Percentiles rank a stretch among this genome's conserved stretches.
Evolutionary conservation across 2,888 invertebrate species (phyloP).

Genomic region (Pecten maximus): DNA sequence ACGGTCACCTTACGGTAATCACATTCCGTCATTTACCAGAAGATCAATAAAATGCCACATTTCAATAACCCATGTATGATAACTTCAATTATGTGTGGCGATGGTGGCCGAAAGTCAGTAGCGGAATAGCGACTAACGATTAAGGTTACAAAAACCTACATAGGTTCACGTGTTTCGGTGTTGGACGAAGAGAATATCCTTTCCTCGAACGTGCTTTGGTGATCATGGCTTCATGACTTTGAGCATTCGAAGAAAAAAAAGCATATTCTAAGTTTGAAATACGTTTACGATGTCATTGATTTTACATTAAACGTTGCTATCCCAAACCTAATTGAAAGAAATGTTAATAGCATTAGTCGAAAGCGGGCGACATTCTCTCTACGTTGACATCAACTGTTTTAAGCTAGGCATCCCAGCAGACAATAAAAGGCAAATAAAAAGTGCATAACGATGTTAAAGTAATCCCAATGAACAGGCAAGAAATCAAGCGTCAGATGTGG

Average conservation of each 20-base stretch:
- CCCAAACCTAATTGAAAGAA: neutral
- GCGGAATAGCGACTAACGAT: neutral
- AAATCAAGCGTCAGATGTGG: neutral
- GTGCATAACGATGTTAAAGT: neutral
- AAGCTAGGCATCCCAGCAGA: neutral
- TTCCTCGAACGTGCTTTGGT: neutral
- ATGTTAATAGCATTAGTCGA: neutral
- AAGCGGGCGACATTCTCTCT: neutral
- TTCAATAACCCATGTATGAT: conserved; percentile 28
- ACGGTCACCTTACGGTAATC: conserved; percentile 30
- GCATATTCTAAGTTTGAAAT: neutral
- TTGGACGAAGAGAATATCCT: neutral
- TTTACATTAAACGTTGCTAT: neutral
- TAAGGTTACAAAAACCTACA: neutral
- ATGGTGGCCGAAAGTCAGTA: neutral
- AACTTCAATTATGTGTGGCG: conserved; percentile 25
- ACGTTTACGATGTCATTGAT: neutral
- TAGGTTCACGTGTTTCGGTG: neutral
- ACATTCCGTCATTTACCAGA: conserved; percentile 7
- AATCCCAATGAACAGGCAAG: neutral
- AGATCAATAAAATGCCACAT: conserved; percentile 20
- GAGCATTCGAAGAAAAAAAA: neutral
- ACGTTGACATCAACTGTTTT: neutral
- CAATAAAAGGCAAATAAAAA: neutral
- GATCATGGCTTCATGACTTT: neutral